phyloP scores from a whole-genome alignment of 2,113 vertebrate species.

The Chascanopsetta lugubris region DNA sequence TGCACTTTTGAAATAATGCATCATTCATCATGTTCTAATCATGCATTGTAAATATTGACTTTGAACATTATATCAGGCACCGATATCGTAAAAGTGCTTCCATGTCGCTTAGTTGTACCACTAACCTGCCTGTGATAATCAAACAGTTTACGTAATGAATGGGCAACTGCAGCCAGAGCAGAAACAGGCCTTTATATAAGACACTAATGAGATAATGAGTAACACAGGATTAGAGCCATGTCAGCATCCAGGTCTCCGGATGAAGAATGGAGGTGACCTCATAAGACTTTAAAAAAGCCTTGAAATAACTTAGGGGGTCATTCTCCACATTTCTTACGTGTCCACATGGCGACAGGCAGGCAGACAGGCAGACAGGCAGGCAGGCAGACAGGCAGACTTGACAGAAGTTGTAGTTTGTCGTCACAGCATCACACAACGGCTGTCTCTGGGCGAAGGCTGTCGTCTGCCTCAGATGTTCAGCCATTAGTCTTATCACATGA shows the following conservation, averaged over 20 bases:
- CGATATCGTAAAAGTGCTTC: no score
- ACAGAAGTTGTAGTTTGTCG: no score
- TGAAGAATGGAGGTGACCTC: background rate
- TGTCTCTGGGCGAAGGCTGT: conserved; percentile 8
- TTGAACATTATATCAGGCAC: background rate
- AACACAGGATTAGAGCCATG: background rate
- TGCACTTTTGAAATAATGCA: no score
- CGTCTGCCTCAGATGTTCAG: conserved; percentile 10
- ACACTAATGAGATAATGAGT: background rate
- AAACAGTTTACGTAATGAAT: background rate
- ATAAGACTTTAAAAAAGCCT: background rate
- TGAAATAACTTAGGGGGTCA: background rate
- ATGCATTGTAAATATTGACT: background rate
- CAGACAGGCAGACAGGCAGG: background rate
- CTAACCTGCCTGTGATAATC: background rate
- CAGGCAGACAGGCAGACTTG: background rate
- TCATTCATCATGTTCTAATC: background rate
- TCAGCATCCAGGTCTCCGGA: background rate
- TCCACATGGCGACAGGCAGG: background rate
- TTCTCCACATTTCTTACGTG: background rate
- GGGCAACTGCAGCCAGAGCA: background rate
- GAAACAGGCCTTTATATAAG: background rate
- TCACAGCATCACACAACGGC: background rate
- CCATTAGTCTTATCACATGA: conserved; percentile 8
- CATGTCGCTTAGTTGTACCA: no score